These are phyloP conservation scores for Heteronetta atricapilla DNA, from an alignment of 2,113 vertebrate genomes.

Conservation along the genomic window DNA sequence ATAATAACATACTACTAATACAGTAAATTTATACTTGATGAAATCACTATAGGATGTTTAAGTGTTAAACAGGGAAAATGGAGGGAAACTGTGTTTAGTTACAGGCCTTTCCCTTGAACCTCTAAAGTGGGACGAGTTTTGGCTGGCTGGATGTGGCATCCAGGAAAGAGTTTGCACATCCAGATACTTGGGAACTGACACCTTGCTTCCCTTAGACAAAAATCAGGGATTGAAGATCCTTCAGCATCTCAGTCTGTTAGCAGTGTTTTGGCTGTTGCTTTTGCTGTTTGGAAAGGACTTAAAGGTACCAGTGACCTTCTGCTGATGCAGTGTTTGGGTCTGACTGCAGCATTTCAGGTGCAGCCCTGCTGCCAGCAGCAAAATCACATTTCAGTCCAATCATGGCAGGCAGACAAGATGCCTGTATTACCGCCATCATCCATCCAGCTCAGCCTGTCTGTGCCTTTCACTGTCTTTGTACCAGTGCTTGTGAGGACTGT, in stretches of 20 bases:
- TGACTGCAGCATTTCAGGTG: not conserved
- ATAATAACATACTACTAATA: not conserved
- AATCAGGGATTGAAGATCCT: not conserved
- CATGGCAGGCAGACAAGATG: not conserved
- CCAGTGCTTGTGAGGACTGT: not conserved
- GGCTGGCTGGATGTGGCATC: not conserved
- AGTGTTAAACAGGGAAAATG: not conserved
- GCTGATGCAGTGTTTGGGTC: not conserved
- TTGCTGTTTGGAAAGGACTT: not conserved
- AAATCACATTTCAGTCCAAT: accelerated
- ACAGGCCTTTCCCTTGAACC: not conserved
- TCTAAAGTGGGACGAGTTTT: not conserved
- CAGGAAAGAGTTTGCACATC: not conserved
- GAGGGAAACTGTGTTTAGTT: not conserved
- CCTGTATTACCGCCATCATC: not conserved
- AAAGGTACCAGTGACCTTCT: not conserved
- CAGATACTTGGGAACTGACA: not conserved
- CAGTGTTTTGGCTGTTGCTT: not conserved
- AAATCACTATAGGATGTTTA: not conserved
- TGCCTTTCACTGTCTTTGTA: not conserved
- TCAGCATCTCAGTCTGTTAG: not conserved
- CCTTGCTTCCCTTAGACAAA: not conserved
- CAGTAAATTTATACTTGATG: not conserved
- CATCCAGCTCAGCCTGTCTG: not conserved
- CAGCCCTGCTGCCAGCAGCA: not conserved